Base-by-base conservation (phyloP, 2,113 vertebrate genomes). In the Chloropsis hardwickii region DNA sequence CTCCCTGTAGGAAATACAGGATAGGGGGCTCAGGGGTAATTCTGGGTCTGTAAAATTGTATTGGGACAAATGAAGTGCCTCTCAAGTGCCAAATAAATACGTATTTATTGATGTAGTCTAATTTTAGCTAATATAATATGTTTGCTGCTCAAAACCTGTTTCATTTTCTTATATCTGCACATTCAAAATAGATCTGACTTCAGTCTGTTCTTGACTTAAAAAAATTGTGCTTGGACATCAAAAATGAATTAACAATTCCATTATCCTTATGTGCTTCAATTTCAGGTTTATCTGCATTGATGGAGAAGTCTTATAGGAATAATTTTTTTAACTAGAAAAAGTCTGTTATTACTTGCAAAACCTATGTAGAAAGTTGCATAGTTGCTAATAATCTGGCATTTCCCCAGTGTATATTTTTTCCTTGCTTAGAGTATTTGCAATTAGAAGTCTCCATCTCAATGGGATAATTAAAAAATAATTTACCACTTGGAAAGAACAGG, bases 391-490 rank as follows among this genome's bases (percentile, higher is more conserved):
- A 96, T 79, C 51, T 90, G 85, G 88, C 64, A 77, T 93, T 92
- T 91, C 94, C 83, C 79, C 58, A 31, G 87, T 47, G 86, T 73
- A 47, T 78, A 44, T 80, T 96, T 95, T 93, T 87, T 78, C 79
- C 92, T 95, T 95, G 84, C 81, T 90, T 92, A 73, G 71, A 87
- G 78, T 90, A 90, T 92, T 93, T 95, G 88, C 94, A 91, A 91
- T 96, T 95, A 95, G 81, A 91, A 94, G 54, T 83, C 86, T 94
- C 35, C 31, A 82, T 96, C 96, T 96, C 90, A 12, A 71, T 81
- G 83, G 94, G 50, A 84, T 93, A 93, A 89, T 97, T 96, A 92
- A 87, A 77, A 91, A 94, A 97, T 96, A 94, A 96, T 96, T 97
- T 95, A 93, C 88, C 86, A 88, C 90, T 92, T 95, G 89, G 91